These are phyloP conservation scores for Vicugna pacos DNA, from an alignment of 2,113 vertebrate species.

Conservation along the genomic window DNA sequence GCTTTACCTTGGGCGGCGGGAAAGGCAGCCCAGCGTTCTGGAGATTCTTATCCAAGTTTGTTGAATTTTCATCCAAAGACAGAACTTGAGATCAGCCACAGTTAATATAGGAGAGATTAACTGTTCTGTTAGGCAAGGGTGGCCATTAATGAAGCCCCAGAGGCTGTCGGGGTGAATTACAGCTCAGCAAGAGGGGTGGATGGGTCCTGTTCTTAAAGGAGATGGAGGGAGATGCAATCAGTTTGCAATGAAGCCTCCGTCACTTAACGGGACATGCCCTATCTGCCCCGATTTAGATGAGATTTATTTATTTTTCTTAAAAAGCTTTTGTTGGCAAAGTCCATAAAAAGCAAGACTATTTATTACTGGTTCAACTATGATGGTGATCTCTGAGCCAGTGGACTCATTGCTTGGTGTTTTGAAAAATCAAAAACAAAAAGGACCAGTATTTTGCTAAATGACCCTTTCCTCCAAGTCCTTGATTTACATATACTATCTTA, in stretches of 20 bases:
- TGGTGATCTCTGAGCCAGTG: not conserved
- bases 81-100: constrained; percentile 39
- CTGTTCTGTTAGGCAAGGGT: constrained; percentile 17
- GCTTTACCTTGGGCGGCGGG: not conserved
- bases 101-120: constrained; percentile 25
- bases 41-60: not conserved
- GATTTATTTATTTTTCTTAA: constrained; percentile 38
- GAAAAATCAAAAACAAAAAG: constrained; percentile 39
- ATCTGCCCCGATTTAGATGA: not conserved
- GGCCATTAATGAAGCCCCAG: not conserved
- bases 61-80: constrained; percentile 33
- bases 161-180: not conserved
- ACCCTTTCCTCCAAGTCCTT: not conserved
- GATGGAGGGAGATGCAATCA: not conserved
- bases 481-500: not conserved
- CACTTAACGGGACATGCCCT: not conserved
- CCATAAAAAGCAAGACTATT: constrained; percentile 31
- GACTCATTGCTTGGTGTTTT: not conserved
- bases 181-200: not conserved
- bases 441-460: not conserved
- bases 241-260: not conserved
- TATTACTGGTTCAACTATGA: not conserved
- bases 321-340: constrained; percentile 43
- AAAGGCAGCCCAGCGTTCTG: not conserved
- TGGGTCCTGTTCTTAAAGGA: not conserved